Percentiles rank a stretch among this genome's conserved stretches.
Conservation (phyloP, 1,140 invertebrate species). For the Hydropsyche tenuis region DNA sequence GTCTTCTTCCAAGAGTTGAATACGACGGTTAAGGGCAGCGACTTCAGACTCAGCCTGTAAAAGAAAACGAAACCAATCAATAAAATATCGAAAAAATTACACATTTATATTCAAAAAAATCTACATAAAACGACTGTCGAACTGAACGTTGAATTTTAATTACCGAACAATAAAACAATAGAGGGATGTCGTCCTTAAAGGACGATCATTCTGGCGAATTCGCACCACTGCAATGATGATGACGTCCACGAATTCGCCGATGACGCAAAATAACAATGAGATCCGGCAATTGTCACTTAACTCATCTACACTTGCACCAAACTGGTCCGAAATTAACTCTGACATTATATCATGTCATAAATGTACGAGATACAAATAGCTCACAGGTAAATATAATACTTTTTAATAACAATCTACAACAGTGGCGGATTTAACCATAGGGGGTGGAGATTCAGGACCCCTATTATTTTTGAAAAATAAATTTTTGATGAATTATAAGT, state of each 20-base stretch:
- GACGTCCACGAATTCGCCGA: not conserved
- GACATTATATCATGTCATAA: too few species aligned
- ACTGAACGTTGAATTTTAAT: not conserved
- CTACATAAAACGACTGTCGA: not conserved
- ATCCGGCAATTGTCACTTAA: slow-evolving; percentile 8
- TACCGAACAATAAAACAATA: not conserved
- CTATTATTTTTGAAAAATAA: too few species aligned
- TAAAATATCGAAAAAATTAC: slow-evolving; percentile 4
- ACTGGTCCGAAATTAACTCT: too few species aligned
- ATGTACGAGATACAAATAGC: too few species aligned
- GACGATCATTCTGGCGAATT: not conserved
- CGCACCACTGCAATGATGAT: too few species aligned
- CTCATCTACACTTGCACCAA: too few species aligned
- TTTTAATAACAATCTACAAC: too few species aligned
- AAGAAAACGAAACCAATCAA: slow-evolving; percentile 39
- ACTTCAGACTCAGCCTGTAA: slow-evolving; percentile 97
- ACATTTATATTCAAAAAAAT: not conserved
- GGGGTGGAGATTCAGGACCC: too few species aligned
- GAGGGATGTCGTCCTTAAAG: not conserved
- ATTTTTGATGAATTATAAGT: too few species aligned
- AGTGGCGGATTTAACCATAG: too few species aligned
- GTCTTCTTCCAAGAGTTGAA: slow-evolving; percentile 98
- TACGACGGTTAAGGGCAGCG: slow-evolving; percentile 96
- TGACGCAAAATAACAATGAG: not conserved
- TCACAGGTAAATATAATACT: too few species aligned